Evolutionary conservation across 2,888 invertebrate species (phyloP).

Genomic region (Proisotoma minuta): DNA sequence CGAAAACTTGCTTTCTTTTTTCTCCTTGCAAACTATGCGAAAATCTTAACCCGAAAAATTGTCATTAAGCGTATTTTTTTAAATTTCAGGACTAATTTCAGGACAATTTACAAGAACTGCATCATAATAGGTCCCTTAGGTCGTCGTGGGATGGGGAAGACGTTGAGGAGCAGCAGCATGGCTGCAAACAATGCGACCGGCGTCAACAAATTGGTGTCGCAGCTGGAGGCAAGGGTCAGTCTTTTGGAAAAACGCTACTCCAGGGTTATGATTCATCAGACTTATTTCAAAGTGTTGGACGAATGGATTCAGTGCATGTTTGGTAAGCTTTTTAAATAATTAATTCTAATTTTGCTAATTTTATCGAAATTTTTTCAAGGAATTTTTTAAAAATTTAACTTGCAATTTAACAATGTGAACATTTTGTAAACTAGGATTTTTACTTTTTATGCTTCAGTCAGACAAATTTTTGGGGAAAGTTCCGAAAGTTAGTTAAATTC

Average conservation of each 20-base stretch:
- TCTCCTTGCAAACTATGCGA: too few species aligned
- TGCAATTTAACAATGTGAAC: not conserved
- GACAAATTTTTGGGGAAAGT: not conserved
- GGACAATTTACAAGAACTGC: not conserved
- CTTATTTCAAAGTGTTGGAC: constrained; percentile 28
- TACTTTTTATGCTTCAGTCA: not conserved
- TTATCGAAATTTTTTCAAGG: not conserved
- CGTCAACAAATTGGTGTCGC: not conserved
- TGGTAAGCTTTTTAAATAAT: constrained; percentile 21
- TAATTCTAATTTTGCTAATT: not conserved
- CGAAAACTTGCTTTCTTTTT: too few species aligned
- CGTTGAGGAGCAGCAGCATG: not conserved
- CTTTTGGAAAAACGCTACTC: constrained; percentile 27
- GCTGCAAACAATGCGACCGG: constrained; percentile 2
- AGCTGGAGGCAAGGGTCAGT: constrained; percentile 20
- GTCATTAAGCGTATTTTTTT: too few species aligned
- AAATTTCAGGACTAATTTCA: too few species aligned
- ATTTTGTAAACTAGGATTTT: not conserved
- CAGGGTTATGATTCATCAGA: constrained; percentile 22
- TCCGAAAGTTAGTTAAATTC: not conserved
- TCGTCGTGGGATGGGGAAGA: not conserved
- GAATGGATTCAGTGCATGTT: constrained; percentile 34
- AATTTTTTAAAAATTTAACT: not conserved
- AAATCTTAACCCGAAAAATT: too few species aligned
- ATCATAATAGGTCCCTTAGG: not conserved